These are phyloP conservation scores for Scopus umbretta DNA, from an alignment of 2,113 vertebrate species.

Conservation along the genomic window DNA sequence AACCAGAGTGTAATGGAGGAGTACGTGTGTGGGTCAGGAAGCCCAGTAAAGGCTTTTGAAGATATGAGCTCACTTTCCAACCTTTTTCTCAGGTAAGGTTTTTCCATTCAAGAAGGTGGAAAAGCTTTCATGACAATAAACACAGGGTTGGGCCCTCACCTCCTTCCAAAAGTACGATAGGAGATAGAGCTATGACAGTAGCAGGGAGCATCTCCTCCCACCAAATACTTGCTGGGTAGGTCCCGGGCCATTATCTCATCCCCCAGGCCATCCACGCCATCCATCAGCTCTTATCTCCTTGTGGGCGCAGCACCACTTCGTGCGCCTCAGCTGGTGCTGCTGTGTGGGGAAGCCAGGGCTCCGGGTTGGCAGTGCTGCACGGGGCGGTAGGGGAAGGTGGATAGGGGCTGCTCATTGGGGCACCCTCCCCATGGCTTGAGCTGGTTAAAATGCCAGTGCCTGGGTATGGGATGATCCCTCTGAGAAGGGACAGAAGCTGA, in stretches of 20 bases:
- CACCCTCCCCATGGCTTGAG: rapidly evolving
- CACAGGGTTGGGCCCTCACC: background rate
- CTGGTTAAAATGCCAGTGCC: background rate
- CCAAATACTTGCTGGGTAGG: background rate
- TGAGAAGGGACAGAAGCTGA: background rate
- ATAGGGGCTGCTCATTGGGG: rapidly evolving
- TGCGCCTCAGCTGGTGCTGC: rapidly evolving
- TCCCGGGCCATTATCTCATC: background rate
- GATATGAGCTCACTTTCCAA: background rate
- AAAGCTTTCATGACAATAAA: background rate
- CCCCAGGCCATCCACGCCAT: background rate
- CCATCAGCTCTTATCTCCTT: constrained; percentile 8
- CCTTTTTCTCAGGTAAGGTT: background rate
- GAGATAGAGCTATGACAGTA: background rate
- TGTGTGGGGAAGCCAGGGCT: background rate
- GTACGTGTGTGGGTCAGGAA: background rate
- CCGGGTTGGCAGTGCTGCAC: rapidly evolving
- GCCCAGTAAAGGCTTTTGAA: background rate
- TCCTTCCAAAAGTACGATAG: background rate
- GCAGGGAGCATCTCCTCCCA: constrained; percentile 1
- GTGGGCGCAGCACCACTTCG: rapidly evolving
- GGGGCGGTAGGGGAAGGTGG: rapidly evolving
- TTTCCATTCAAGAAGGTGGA: background rate
- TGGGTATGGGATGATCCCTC: rapidly evolving
- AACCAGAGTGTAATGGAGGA: background rate